Conservation (phyloP, 2,888 invertebrate species). For the Molorchus minor region DNA sequence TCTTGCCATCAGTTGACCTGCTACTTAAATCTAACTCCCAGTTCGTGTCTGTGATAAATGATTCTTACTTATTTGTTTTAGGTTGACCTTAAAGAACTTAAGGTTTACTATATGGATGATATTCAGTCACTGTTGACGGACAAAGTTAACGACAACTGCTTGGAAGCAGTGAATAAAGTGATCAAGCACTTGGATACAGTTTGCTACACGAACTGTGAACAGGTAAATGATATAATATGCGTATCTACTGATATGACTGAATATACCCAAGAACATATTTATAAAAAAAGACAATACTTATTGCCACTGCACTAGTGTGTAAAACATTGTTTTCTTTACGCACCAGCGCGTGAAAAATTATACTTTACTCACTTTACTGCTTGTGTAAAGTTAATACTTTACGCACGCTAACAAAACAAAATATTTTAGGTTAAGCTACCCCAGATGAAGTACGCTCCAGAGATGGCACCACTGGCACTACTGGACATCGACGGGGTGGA, state of each 20-base stretch:
- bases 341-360: no score
- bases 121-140: conserved; percentile 38
- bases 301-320: no score
- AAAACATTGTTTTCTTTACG: no score
- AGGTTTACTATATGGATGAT: conserved; percentile 83
- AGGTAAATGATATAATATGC: no score
- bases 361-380: background rate
- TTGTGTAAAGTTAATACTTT: no score
- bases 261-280: no score
- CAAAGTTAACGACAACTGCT: conserved; percentile 38
- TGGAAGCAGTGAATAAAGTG: conserved; percentile 40
- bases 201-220: conserved; percentile 38
- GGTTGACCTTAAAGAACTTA: conserved; percentile 72
- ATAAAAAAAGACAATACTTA: no score
- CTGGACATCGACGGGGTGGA: conserved; percentile 71
- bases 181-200: conserved; percentile 42
- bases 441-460: conserved; percentile 72
- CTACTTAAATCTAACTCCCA: no score
- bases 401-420: no score
- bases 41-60: no score
- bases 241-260: no score
- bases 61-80: conserved; percentile 54
- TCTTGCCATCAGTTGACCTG: no score
- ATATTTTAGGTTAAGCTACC: conserved; percentile 68
- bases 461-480: conserved; percentile 67